Percentiles rank a stretch among this genome's conserved stretches.
Evolutionary conservation across 2,797 vertebrate genomes (phyloP).

Genomic region (Limnodromus scolopaceus): DNA sequence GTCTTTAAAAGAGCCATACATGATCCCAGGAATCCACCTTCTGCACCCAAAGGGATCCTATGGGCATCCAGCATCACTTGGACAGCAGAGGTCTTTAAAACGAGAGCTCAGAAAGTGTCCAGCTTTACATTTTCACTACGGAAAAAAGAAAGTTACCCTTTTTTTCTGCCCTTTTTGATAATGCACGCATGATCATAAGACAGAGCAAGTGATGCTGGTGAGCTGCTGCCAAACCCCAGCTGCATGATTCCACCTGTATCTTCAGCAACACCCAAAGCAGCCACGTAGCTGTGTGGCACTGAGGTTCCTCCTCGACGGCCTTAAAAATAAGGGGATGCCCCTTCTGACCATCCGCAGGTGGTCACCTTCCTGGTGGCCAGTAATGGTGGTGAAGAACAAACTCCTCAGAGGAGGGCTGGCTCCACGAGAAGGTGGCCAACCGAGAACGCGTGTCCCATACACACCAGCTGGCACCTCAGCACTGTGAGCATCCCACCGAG

Average conservation of each 20-base stretch:
- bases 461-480: background rate
- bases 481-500: background rate
- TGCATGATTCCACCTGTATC: background rate
- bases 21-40: background rate
- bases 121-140: background rate
- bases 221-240: background rate
- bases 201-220: accelerated
- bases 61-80: background rate
- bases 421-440: background rate
- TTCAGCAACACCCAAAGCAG: background rate
- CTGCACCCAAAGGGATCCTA: background rate
- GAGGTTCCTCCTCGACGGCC: background rate
- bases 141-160: background rate
- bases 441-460: background rate
- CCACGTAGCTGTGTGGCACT: accelerated
- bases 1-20: background rate
- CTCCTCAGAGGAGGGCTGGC: background rate
- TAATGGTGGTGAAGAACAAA: background rate
- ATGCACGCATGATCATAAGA: accelerated
- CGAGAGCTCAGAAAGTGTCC: background rate
- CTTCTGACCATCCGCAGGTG: background rate
- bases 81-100: background rate
- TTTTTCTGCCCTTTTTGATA: background rate
- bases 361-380: accelerated
- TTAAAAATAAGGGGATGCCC: background rate